Conservation (phyloP, 1,140 invertebrate species). For the Latrodectus geometricus region DNA sequence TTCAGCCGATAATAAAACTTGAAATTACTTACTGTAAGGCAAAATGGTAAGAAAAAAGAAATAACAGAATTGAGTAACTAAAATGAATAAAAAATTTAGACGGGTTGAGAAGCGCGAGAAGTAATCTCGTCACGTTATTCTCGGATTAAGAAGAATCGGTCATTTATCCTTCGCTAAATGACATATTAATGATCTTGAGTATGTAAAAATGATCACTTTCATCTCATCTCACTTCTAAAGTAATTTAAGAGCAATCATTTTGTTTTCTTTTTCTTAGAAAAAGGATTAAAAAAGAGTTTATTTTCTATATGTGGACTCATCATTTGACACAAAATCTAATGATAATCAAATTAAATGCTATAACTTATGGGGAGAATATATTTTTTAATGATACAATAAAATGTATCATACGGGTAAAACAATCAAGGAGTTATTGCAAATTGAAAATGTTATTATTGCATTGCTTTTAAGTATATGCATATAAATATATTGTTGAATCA, state of each 20-base stretch:
- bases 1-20: constrained; percentile 27
- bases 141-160: constrained; percentile 25
- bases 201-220: constrained; percentile 12
- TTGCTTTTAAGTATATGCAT: no score
- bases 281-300: neutral
- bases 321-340: no score
- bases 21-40: constrained; percentile 34
- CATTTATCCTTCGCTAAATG: constrained; percentile 48
- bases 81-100: neutral
- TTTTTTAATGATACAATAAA: no score
- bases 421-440: no score
- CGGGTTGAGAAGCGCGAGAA: neutral
- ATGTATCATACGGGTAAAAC: no score
- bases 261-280: neutral
- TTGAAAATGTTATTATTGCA: no score
- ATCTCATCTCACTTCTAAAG: neutral
- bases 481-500: no score
- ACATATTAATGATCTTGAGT: constrained; percentile 36
- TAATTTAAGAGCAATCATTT: constrained; percentile 45
- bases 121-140: constrained; percentile 52
- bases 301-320: no score
- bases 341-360: no score
- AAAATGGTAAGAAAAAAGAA: constrained; percentile 67
- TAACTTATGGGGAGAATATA: no score
- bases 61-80: neutral